These are phyloP conservation scores for Pseudomyrmex concolor DNA, from an alignment of 1,140 invertebrate genomes.

Conservation along the genomic window DNA sequence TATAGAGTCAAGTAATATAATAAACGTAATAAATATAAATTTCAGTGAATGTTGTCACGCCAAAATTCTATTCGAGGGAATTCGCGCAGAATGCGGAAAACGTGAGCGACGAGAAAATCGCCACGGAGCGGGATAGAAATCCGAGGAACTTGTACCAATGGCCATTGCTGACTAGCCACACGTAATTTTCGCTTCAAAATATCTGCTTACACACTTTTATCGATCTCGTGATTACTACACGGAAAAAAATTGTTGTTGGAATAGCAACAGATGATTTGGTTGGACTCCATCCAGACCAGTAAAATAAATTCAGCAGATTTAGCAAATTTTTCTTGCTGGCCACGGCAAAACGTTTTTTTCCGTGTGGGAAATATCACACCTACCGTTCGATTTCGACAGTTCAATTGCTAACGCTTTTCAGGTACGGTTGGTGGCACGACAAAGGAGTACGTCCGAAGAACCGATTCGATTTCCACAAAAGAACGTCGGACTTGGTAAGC, in stretches of 20 bases:
- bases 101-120: conserved; percentile 63
- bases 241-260: no score
- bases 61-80: conserved; percentile 79
- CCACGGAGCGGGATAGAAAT: conserved; percentile 62
- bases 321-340: no score
- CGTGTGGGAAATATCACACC: no score
- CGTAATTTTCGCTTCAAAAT: conserved; percentile 65
- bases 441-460: conserved; percentile 75
- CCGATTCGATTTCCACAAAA: conserved; percentile 78
- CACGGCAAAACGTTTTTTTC: no score
- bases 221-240: not conserved
- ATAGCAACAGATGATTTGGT: no score
- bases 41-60: conserved; percentile 76
- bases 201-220: no score
- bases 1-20: no score
- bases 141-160: conserved; percentile 71
- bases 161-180: conserved; percentile 77
- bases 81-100: conserved; percentile 52
- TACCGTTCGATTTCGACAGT: no score
- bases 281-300: no score
- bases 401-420: conserved; percentile 52
- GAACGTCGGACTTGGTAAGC: conserved; percentile 78
- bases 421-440: conserved; percentile 82
- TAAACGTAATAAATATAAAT: conserved; percentile 14
- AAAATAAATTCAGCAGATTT: no score